Evolutionary conservation across 2,797 vertebrate genomes (phyloP).

Genomic region (Pseudocheirus occidentalis): DNA sequence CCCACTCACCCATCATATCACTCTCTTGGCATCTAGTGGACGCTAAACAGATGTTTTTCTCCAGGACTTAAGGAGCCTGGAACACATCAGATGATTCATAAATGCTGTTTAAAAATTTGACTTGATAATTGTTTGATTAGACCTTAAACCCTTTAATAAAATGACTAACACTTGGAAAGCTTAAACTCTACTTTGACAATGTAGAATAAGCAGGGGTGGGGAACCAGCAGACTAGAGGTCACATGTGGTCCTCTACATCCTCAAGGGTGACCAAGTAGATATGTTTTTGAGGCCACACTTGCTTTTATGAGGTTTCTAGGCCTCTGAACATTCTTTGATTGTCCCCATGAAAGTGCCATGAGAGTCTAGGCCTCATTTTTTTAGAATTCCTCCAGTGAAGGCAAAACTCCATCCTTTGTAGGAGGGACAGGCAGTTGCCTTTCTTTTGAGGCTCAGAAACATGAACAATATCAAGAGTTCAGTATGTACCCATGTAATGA

Average conservation of each 20-base stretch:
- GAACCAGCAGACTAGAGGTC: neutral
- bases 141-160: conserved; percentile 5
- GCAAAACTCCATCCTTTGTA: conserved; percentile 37
- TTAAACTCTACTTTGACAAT: conserved; percentile 23
- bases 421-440: neutral
- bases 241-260: neutral
- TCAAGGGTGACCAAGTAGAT: neutral
- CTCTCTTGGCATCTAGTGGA: neutral
- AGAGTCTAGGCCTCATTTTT: neutral
- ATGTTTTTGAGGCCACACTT: neutral
- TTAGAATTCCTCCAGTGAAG: conserved; percentile 28
- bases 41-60: neutral
- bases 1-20: neutral
- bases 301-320: neutral
- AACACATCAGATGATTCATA: neutral
- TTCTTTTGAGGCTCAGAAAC: conserved; percentile 49
- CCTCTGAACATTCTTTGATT: neutral
- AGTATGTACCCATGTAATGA: too few species aligned
- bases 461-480: neutral
- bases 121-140: neutral
- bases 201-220: neutral
- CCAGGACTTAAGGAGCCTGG: neutral
- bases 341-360: neutral
- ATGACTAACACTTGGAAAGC: neutral
- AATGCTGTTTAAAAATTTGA: neutral